Evolutionary conservation across 2,113 vertebrate genomes (phyloP).

Genomic region (Abramis brama): DNA sequence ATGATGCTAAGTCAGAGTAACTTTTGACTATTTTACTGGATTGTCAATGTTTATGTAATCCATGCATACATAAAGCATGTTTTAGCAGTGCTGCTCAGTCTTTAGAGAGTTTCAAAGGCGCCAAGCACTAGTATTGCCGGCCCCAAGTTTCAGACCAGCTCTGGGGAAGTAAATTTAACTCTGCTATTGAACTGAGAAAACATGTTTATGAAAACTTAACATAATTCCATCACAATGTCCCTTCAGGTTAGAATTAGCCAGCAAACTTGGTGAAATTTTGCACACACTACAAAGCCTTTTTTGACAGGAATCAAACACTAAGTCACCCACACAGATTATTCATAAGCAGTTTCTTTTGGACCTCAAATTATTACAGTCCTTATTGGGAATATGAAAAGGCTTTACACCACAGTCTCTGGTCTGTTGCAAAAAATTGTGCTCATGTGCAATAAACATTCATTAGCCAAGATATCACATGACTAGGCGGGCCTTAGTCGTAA

Average conservation of each 20-base stretch:
- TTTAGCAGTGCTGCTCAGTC: slow-evolving; percentile 27
- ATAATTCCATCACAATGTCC: not conserved
- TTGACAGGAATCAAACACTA: not conserved
- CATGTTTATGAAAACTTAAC: not conserved
- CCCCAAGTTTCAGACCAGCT: not conserved
- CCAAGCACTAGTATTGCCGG: not conserved
- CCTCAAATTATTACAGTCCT: not conserved
- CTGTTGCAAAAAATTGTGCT: slow-evolving; percentile 22
- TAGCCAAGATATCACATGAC: slow-evolving; percentile 9
- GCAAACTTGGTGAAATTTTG: not conserved
- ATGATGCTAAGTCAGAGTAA: slow-evolving; percentile 5
- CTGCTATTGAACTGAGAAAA: not conserved
- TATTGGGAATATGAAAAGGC: not conserved
- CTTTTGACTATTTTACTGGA: slow-evolving; percentile 19
- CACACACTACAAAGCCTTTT: not conserved
- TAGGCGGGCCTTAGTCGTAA: slow-evolving; percentile 11
- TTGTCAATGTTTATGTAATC: slow-evolving; percentile 29
- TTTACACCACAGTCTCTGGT: slow-evolving; percentile 12
- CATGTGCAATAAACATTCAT: slow-evolving; percentile 21
- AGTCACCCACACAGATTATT: not conserved
- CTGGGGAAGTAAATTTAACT: slow-evolving; percentile 9
- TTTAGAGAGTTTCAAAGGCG: slow-evolving; percentile 21
- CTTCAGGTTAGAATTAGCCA: not conserved
- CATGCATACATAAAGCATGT: slow-evolving; percentile 23
- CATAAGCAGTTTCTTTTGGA: not conserved